Evolutionary conservation across 2,113 vertebrate species (phyloP).

Genomic region (Osmerus eperlanus): DNA sequence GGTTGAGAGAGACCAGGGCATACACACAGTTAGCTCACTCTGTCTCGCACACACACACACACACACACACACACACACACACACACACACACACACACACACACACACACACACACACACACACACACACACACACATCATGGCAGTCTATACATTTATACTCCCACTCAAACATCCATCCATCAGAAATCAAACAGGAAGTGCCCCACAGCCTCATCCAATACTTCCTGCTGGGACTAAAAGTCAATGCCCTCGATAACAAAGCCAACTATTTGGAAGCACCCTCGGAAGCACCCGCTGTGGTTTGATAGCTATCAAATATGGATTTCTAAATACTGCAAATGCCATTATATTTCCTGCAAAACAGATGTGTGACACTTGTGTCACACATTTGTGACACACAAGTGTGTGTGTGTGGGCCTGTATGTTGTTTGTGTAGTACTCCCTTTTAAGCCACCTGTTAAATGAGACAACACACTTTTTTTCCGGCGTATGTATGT

Average conservation of each 20-base stretch:
- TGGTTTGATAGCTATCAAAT: background rate
- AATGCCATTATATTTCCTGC: slow-evolving; percentile 2
- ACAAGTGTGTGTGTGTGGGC: slow-evolving; percentile 9
- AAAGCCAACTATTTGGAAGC: no score
- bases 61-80: slow-evolving; percentile 13
- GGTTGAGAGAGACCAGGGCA: slow-evolving; percentile 16
- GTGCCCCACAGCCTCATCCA: no score
- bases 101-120: slow-evolving; percentile 14
- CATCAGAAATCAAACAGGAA: no score
- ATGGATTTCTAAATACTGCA: background rate
- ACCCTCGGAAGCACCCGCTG: no score
- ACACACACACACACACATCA: slow-evolving; percentile 11
- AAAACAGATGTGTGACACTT: background rate
- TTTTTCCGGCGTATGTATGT: background rate
- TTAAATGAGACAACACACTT: no score
- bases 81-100: slow-evolving; percentile 12
- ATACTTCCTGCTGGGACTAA: no score
- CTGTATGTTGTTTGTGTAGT: background rate
- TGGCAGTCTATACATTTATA: background rate
- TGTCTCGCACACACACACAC: slow-evolving; percentile 8
- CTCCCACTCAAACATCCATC: no score
- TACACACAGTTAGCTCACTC: background rate
- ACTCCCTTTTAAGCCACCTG: no score
- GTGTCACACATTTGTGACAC: no score
- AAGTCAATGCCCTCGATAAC: no score